phyloP scores from a whole-genome alignment of 2,888 invertebrate species.

The Drosophila algonquin region DNA sequence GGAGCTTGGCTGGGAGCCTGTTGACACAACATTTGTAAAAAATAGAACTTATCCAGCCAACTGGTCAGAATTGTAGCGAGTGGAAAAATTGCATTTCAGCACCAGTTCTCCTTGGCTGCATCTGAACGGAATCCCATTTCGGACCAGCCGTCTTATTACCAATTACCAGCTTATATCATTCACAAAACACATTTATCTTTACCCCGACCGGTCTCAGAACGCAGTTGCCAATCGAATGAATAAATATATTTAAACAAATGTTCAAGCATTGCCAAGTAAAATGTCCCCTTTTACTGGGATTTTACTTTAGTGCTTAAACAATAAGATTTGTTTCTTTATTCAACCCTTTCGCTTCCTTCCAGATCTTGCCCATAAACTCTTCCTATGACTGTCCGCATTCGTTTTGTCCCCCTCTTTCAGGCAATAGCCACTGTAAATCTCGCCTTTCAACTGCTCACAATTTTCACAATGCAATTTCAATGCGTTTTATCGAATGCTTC shows the following conservation, averaged over 20 bases:
- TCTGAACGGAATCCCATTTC: background rate
- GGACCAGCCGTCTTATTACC: background rate
- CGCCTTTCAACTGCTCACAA: conserved; percentile 67
- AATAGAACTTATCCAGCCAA: background rate
- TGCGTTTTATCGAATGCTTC: conserved; percentile 70
- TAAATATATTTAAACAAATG: conserved; percentile 49
- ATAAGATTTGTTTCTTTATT: conserved; percentile 37
- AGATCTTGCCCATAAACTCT: background rate
- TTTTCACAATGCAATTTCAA: conserved; percentile 68
- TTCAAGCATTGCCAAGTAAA: conserved; percentile 48
- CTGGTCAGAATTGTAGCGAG: background rate
- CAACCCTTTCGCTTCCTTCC: conserved; percentile 27
- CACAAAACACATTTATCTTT: conserved; percentile 18
- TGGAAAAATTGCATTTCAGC: background rate
- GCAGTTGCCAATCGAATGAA: conserved; percentile 7
- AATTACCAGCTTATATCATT: conserved; percentile 7
- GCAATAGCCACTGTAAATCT: conserved; percentile 67
- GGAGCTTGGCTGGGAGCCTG: too few species aligned
- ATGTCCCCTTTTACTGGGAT: conserved; percentile 51
- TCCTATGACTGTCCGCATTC: background rate
- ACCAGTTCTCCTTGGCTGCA: background rate
- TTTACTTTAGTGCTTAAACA: conserved; percentile 62
- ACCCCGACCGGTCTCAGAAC: background rate
- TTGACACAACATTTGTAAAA: too few species aligned
- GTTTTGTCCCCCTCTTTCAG: background rate